Evolutionary conservation across 1,140 invertebrate genomes (phyloP), one percentile per base, ranked within the genome.

Genomic region (Zaprionus africanus): DNA sequence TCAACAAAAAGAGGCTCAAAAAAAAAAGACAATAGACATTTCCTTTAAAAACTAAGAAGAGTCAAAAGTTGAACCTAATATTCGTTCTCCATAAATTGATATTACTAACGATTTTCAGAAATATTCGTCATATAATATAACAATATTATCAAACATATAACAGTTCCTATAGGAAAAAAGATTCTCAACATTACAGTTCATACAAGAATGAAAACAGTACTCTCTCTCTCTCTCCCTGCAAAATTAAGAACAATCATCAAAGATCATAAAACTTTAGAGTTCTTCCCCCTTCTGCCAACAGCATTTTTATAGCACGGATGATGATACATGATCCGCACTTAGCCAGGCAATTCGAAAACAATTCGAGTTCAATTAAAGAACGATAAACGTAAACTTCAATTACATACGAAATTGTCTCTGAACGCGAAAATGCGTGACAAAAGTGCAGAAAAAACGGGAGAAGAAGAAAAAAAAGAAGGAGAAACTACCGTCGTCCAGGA

Each of bases 321-420:
- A 51, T 51, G 46, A 51, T 51, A 51, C 46, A 51, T 51, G 46
- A 51, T 51, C 46, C 41, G 41, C n/a, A 46, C 41, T 46, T 46
- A 46, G n/a, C 17, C 41, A 24, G 46, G 46, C 46, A 51, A 51
- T 51, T 51, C 17, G 26, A 31, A 70, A 62, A 70, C 26, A 26
- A 36, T 61, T 64, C 49, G 51, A 65, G 43, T 74, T 80, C 77
- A 83, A 87, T 86, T 74, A 87, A 87, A 64, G 66, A 71, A 68
- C 69, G 74, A 87, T 87, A 86, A 87, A 73, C 83, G 57, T 86
- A 87, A 80, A 78, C 71, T 58, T 71, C 79, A 77, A 86, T 86
- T 82, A 69, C 82, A 79, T 69, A 76, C 76, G 72, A 73, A 69
- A 67, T 53, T 59, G 58, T 46, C 68, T 62, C 68, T 62, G 76